phyloP scores from a whole-genome alignment of 2,888 invertebrate genomes.

The Troilus luridus region DNA sequence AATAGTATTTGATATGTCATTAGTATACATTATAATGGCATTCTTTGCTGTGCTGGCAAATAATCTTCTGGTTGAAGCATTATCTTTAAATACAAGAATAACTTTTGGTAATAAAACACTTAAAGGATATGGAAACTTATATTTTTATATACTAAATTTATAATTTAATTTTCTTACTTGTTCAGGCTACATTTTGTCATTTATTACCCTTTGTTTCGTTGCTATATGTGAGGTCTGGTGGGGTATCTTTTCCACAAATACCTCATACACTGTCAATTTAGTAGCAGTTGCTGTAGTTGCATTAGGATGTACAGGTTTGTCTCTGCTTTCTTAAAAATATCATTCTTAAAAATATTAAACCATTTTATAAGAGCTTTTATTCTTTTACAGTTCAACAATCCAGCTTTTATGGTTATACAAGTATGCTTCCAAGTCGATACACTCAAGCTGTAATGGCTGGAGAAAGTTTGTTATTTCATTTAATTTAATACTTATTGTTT shows the following conservation, averaged over 20 bases:
- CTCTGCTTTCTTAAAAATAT: neutral
- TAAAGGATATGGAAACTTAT: neutral
- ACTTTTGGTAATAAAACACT: slow-evolving; percentile 79
- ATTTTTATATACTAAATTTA: neutral
- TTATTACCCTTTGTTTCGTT: slow-evolving; percentile 86
- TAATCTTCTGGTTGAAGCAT: slow-evolving; percentile 86
- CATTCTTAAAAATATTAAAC: neutral
- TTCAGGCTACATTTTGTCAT: slow-evolving; percentile 84
- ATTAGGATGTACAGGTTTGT: slow-evolving; percentile 84
- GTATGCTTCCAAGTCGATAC: slow-evolving; percentile 90
- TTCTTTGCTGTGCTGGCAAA: slow-evolving; percentile 89
- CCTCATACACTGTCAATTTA: slow-evolving; percentile 87
- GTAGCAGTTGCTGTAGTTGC: slow-evolving; percentile 89
- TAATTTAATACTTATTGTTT: neutral
- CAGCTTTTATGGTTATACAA: slow-evolving; percentile 94
- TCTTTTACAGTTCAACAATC: slow-evolving; percentile 83
- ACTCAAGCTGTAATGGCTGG: slow-evolving; percentile 97
- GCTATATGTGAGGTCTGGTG: slow-evolving; percentile 89
- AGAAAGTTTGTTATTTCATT: slow-evolving; percentile 79
- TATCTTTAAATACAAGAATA: slow-evolving; percentile 86
- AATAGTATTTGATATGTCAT: slow-evolving; percentile 93
- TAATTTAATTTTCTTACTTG: slow-evolving; percentile 24
- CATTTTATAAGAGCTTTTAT: slow-evolving; percentile 22
- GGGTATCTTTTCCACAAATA: slow-evolving; percentile 83
- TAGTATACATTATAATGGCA: slow-evolving; percentile 91